Conservation (phyloP, 2,888 invertebrate species). For the Sesia bembeciformis region DNA sequence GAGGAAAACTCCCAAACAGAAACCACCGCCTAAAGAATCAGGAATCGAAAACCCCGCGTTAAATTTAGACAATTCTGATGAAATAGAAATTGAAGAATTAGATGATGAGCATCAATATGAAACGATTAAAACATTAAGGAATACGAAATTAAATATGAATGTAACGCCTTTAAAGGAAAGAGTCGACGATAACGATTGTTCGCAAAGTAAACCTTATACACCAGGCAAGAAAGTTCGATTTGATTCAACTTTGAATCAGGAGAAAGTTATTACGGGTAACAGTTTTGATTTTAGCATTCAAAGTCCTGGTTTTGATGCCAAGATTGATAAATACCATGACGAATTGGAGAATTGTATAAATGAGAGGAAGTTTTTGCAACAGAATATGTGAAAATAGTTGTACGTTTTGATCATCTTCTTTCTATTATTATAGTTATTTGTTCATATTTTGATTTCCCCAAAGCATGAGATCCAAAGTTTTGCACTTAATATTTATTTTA, state of each 20-base stretch:
- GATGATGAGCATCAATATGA: constrained; percentile 60
- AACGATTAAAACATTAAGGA: constrained; percentile 56
- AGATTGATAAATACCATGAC: constrained; percentile 66
- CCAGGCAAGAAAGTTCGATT: constrained; percentile 64
- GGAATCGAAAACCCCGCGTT: constrained; percentile 64
- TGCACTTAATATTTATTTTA: too few species aligned
- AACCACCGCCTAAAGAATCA: constrained; percentile 32
- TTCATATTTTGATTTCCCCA: too few species aligned
- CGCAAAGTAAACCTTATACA: constrained; percentile 44
- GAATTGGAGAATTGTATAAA: constrained; percentile 69
- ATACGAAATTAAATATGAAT: constrained; percentile 57
- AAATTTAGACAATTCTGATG: constrained; percentile 60
- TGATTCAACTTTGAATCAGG: constrained; percentile 61
- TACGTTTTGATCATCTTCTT: too few species aligned
- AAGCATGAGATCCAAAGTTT: too few species aligned
- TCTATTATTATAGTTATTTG: too few species aligned
- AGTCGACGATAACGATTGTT: constrained; percentile 34
- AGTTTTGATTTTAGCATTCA: constrained; percentile 60
- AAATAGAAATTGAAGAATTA: constrained; percentile 55
- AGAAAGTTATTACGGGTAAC: constrained; percentile 64
- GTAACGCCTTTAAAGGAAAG: constrained; percentile 54
- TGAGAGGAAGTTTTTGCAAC: constrained; percentile 60
- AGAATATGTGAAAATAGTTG: constrained; percentile 41
- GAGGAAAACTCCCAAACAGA: constrained; percentile 41
- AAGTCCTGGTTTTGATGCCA: constrained; percentile 61